These are phyloP conservation scores for Regulus satrapa DNA, from an alignment of 2,113 vertebrate species.

Conservation along the genomic window DNA sequence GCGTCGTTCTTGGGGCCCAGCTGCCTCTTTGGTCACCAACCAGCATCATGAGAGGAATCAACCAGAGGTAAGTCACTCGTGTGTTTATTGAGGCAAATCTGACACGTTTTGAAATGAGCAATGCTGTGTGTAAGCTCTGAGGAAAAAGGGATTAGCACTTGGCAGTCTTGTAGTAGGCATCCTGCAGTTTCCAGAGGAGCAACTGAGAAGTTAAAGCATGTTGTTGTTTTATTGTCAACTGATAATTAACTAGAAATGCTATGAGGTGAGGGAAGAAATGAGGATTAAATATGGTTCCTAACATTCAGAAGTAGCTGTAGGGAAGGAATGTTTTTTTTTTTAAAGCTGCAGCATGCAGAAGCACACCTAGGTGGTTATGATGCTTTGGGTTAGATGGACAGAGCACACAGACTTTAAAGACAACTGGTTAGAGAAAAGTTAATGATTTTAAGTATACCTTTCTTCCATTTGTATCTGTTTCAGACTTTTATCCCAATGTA, in stretches of 20 bases:
- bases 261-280: not conserved
- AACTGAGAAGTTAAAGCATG: not conserved
- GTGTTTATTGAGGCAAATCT: not conserved
- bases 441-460: not conserved
- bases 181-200: not conserved
- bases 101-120: not conserved
- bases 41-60: constrained; percentile 96
- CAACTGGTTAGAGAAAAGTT: not conserved
- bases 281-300: not conserved
- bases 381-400: not conserved
- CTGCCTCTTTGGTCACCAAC: constrained; percentile 97
- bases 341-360: not conserved
- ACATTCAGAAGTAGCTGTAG: not conserved
- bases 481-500: constrained; percentile 94
- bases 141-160: not conserved
- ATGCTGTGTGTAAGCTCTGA: not conserved
- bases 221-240: not conserved
- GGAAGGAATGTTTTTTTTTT: not conserved
- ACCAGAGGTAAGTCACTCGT: constrained; percentile 82
- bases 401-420: not conserved
- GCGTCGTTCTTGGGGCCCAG: constrained; percentile 89
- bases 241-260: not conserved
- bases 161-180: not conserved
- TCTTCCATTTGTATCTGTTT: constrained; percentile 18
- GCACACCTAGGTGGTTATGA: not conserved